Percentiles rank a stretch among this genome's conserved stretches.
These are phyloP conservation scores for Sebastes itinus DNA, from an alignment of 2,797 vertebrate genomes.

Conservation along the genomic window DNA sequence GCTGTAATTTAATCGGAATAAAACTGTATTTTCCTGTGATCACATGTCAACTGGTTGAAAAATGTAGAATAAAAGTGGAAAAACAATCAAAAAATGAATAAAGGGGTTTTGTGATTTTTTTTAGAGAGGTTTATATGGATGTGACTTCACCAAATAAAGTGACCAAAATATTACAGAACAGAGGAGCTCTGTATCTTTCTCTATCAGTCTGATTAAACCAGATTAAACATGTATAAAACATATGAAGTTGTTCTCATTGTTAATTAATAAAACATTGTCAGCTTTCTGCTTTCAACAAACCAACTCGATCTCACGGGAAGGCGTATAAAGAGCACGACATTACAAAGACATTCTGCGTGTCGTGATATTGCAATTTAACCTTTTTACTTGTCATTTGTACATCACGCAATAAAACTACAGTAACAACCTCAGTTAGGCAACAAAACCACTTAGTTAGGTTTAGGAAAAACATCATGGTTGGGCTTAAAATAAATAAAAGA, in stretches of 20 bases:
- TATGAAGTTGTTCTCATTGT: neutral
- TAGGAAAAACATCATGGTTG: too few relatives aligned
- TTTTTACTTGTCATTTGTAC: fast-evolving
- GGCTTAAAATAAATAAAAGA: too few relatives aligned
- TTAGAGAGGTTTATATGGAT: neutral
- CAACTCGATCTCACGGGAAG: too few relatives aligned
- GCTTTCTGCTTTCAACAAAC: neutral
- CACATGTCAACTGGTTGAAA: neutral
- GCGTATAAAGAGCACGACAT: too few relatives aligned
- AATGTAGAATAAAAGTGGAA: neutral
- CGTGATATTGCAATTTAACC: fast-evolving
- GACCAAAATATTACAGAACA: neutral
- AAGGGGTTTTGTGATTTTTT: neutral
- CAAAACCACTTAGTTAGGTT: neutral
- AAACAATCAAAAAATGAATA: neutral
- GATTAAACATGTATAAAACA: neutral
- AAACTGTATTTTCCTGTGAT: neutral
- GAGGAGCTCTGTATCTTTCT: neutral
- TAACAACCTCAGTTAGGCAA: neutral
- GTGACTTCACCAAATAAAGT: neutral
- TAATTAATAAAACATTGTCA: neutral
- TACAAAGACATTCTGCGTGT: too few relatives aligned
- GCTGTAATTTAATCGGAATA: fast-evolving
- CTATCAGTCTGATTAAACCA: neutral
- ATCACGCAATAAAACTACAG: fast-evolving